Conservation (phyloP, 2,888 invertebrate species). For the Lasioglossum calceatum region DNA sequence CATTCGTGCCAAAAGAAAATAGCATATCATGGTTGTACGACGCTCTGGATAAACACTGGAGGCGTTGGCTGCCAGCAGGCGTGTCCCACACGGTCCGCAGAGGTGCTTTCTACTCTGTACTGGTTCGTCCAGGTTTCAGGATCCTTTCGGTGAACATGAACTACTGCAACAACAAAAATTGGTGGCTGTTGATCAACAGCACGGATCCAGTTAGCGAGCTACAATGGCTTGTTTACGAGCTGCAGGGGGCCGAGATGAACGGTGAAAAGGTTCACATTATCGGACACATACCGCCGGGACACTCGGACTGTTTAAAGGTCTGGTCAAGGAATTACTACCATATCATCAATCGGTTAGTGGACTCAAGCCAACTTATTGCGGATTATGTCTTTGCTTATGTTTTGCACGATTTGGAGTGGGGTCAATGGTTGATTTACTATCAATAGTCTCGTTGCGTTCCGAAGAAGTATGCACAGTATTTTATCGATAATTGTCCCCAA, state of each 20-base stretch:
- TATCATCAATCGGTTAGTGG: conserved; percentile 89
- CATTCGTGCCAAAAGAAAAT: conserved; percentile 92
- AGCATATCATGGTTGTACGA: conserved; percentile 97
- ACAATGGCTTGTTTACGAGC: conserved; percentile 97
- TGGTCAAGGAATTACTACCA: conserved; percentile 98
- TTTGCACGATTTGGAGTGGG: background rate
- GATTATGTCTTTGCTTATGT: background rate
- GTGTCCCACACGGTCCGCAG: conserved; percentile 94
- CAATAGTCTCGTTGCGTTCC: background rate
- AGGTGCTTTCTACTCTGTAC: conserved; percentile 96
- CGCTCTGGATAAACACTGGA: conserved; percentile 95
- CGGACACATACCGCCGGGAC: conserved; percentile 97
- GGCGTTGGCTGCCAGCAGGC: conserved; percentile 95
- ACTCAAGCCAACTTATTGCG: conserved; percentile 21
- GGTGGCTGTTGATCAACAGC: conserved; percentile 97
- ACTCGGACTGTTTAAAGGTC: conserved; percentile 96
- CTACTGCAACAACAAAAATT: conserved; percentile 97
- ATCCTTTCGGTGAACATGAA: conserved; percentile 98
- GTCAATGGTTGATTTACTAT: background rate
- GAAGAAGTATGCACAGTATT: background rate
- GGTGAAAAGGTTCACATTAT: conserved; percentile 99
- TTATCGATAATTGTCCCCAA: too few species aligned
- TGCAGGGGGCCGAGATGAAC: conserved; percentile 97
- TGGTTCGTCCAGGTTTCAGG: conserved; percentile 95
- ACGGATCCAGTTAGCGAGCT: conserved; percentile 98